Percentiles rank a stretch among this genome's conserved stretches.
Conservation (phyloP, 2,113 vertebrate genomes). For the Coryphaenoides rupestris region DNA sequence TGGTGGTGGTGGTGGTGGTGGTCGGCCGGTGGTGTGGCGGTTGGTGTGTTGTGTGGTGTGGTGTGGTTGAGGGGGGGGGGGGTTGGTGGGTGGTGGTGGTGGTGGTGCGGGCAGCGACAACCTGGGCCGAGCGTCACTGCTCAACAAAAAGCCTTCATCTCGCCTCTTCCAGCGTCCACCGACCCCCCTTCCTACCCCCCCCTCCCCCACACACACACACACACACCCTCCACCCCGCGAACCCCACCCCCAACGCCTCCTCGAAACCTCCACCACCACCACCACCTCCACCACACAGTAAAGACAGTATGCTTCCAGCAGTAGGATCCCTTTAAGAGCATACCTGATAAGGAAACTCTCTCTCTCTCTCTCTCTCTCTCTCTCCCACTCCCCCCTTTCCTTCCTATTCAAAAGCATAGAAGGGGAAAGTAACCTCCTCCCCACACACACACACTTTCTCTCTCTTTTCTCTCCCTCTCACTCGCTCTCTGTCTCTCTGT, state of each 20-base stretch:
- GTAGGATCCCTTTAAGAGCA: conserved; percentile 89
- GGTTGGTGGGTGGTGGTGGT: conserved; percentile 78
- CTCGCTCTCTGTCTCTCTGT: neutral
- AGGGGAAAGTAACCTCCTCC: conserved; percentile 80
- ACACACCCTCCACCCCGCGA: too few relatives aligned
- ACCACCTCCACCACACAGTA: conserved; percentile 30
- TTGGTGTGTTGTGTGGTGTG: too few relatives aligned
- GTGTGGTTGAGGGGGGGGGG: conserved; percentile 35
- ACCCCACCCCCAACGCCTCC: too few relatives aligned
- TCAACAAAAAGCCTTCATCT: conserved; percentile 98
- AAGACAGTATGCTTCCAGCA: conserved; percentile 81
- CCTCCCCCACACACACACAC: too few relatives aligned
- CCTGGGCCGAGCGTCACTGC: conserved; percentile 86
- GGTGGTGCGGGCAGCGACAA: conserved; percentile 85
- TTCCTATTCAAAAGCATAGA: conserved; percentile 58
- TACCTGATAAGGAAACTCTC: conserved; percentile 84
- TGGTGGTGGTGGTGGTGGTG: conserved; percentile 74
- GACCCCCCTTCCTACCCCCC: conserved; percentile 69
- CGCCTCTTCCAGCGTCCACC: conserved; percentile 8
- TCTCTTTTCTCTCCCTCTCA: neutral
- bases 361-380: too few relatives aligned
- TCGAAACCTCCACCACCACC: too few relatives aligned
- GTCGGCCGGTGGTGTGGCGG: conserved; percentile 63
- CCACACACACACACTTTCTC: too few relatives aligned
- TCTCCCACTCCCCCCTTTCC: neutral